Conservation (phyloP, 2,888 invertebrate species). For the Lycocerus yunnanus region DNA sequence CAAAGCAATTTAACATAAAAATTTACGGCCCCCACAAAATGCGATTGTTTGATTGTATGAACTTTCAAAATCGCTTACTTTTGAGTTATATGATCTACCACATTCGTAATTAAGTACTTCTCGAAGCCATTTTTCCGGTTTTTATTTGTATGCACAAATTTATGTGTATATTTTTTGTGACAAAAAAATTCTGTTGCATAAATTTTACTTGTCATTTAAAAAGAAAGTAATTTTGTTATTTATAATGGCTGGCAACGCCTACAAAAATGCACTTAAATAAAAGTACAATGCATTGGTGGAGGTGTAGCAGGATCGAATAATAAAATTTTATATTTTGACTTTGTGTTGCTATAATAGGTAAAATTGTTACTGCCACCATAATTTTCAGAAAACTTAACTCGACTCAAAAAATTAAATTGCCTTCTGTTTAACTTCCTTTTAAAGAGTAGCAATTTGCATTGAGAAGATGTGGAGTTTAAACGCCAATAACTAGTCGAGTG, state of each 20-base stretch:
- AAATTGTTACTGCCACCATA: neutral
- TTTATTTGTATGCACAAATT: neutral
- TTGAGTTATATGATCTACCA: neutral
- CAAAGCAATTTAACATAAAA: neutral
- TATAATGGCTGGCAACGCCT: conserved; percentile 25
- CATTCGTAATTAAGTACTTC: neutral
- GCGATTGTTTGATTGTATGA: neutral
- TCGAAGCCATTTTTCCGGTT: neutral
- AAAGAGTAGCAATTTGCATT: conserved; percentile 14
- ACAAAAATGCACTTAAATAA: conserved; percentile 20
- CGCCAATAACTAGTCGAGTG: neutral
- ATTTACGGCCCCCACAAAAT: neutral
- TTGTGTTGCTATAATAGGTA: neutral
- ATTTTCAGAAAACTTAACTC: neutral
- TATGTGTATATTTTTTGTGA: conserved; percentile 5
- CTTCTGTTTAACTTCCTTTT: conserved; percentile 12
- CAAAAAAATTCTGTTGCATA: conserved; percentile 20
- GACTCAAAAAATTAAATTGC: conserved; percentile 5
- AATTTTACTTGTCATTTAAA: conserved; percentile 21
- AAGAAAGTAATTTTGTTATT: conserved; percentile 26
- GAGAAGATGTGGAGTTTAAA: conserved; percentile 1
- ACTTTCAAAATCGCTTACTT: neutral
- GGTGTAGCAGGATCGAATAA: conserved; percentile 9
- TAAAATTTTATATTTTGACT: neutral
- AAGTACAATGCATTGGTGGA: conserved; percentile 19